Evolutionary conservation across 2,888 invertebrate genomes (phyloP).

Genomic region (Stomorhina lunata): DNA sequence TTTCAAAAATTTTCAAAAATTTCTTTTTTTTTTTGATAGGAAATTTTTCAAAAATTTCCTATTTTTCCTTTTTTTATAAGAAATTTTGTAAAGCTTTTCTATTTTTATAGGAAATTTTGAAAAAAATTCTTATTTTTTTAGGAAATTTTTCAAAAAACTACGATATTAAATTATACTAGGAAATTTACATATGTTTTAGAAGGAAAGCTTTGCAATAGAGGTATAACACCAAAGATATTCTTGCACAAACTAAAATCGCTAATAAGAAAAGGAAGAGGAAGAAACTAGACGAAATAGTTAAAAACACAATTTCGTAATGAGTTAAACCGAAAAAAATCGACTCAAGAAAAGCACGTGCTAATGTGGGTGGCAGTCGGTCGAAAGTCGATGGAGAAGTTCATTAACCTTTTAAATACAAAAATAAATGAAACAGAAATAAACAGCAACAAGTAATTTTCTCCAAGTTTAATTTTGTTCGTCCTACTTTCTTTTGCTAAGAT

Average conservation of each 20-base stretch:
- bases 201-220: constrained; percentile 9
- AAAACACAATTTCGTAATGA: constrained; percentile 46
- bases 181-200: too few relatives aligned
- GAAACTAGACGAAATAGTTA: not conserved
- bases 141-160: too few relatives aligned
- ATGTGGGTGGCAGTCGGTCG: not conserved
- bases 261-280: not conserved
- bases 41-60: too few relatives aligned
- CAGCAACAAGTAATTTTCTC: constrained; percentile 35
- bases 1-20: too few relatives aligned
- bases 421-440: constrained; percentile 26
- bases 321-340: constrained; percentile 8
- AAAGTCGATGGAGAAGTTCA: constrained; percentile 34
- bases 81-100: too few relatives aligned
- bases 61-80: too few relatives aligned
- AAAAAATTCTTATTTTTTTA: too few relatives aligned
- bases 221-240: constrained; percentile 5
- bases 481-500: not conserved
- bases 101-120: too few relatives aligned
- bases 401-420: constrained; percentile 47
- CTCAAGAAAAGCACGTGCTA: constrained; percentile 53
- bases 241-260: not conserved
- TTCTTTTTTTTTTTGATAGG: too few relatives aligned
- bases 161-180: too few relatives aligned
- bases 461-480: constrained; percentile 4